Conservation (phyloP, 2,888 invertebrate species). For the Drosophila neonasuta region DNA sequence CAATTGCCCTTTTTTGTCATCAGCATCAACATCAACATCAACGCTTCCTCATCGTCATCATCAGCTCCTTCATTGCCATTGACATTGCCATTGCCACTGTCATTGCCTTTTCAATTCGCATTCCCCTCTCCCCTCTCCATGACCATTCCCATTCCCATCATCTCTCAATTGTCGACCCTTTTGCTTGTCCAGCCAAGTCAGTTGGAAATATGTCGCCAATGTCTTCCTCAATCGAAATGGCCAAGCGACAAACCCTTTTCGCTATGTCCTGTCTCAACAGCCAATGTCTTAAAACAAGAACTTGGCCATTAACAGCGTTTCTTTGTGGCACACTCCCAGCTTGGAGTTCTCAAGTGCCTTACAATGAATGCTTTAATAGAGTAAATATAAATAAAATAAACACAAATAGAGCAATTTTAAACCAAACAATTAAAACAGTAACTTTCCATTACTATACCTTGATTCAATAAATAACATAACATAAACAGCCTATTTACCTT, state of each 20-base stretch:
- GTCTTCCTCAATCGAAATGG: constrained; percentile 37
- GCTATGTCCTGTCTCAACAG: constrained; percentile 3
- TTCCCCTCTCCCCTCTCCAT: neutral
- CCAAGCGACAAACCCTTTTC: constrained; percentile 34
- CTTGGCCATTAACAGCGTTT: constrained; percentile 10
- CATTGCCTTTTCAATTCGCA: constrained; percentile 9
- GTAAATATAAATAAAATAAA: neutral
- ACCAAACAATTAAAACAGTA: neutral
- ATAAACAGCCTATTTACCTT: neutral
- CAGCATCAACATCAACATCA: constrained; percentile 48
- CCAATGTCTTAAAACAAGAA: constrained; percentile 12
- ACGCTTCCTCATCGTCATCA: constrained; percentile 42
- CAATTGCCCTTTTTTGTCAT: constrained; percentile 61
- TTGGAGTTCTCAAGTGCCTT: neutral
- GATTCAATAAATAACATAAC: neutral
- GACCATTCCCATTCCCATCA: constrained; percentile 37
- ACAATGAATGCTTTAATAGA: too few relatives aligned
- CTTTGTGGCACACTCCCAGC: neutral
- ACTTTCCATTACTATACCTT: neutral
- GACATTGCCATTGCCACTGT: constrained; percentile 12
- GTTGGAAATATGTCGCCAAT: constrained; percentile 41
- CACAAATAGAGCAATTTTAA: neutral
- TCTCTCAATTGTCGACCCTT: constrained; percentile 48
- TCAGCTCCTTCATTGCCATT: constrained; percentile 19
- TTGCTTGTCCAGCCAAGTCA: constrained; percentile 37